These are phyloP conservation scores for Ginglymostoma cirratum DNA, from an alignment of 2,113 vertebrate species.

Conservation along the genomic window DNA sequence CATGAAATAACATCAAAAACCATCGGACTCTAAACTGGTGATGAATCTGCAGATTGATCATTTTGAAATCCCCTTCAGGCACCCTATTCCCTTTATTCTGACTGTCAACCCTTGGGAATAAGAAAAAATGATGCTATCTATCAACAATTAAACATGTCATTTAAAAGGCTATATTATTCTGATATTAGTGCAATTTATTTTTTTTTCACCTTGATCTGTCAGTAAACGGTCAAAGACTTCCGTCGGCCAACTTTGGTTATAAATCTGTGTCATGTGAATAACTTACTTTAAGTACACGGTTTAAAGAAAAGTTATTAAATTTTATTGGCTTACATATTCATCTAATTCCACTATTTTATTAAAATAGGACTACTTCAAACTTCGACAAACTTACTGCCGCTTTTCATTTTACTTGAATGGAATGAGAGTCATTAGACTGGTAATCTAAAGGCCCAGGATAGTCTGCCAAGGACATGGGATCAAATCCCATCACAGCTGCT, in stretches of 20 bases:
- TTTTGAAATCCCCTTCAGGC: slow-evolving; percentile 19
- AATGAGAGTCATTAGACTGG: not conserved
- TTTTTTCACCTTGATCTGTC: slow-evolving; percentile 26
- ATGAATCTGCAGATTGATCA: slow-evolving; percentile 15
- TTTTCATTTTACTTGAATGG: not conserved
- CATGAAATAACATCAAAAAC: slow-evolving; percentile 12
- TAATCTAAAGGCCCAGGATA: not conserved
- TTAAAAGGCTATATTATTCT: slow-evolving; percentile 32
- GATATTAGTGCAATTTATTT: slow-evolving; percentile 29
- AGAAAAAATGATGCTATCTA: not conserved
- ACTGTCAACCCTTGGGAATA: not conserved
- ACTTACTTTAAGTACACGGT: not conserved
- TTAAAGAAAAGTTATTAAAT: slow-evolving; percentile 26
- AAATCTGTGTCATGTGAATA: slow-evolving; percentile 21
- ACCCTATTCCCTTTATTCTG: slow-evolving; percentile 21
- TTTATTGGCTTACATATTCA: slow-evolving; percentile 24
- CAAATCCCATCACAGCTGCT: no score
- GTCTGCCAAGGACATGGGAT: no score
- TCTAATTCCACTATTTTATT: slow-evolving; percentile 21
- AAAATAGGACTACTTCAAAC: not conserved
- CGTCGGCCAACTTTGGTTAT: not conserved
- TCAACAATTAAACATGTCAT: slow-evolving; percentile 35
- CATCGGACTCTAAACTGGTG: slow-evolving; percentile 1
- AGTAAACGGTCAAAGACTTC: slow-evolving; percentile 8
- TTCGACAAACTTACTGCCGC: not conserved